These are phyloP conservation scores for Stigmatopora nigra DNA, from an alignment of 2,113 vertebrate genomes.

Conservation along the genomic window DNA sequence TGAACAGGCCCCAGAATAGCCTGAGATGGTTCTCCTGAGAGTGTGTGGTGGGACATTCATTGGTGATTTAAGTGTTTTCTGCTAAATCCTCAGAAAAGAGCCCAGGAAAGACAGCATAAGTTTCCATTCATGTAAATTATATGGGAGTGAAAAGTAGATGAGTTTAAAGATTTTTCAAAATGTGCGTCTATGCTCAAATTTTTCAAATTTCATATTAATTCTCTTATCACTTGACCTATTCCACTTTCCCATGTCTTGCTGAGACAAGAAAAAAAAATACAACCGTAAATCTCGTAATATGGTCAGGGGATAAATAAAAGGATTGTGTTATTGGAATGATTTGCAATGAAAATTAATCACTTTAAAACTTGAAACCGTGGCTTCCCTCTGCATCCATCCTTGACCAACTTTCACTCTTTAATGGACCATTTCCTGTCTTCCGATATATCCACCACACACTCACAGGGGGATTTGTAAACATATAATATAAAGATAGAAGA, in stretches of 20 bases:
- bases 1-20: slow-evolving; percentile 17
- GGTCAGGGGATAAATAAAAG: no score
- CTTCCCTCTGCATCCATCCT: slow-evolving; percentile 39
- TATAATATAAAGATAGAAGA: slow-evolving; percentile 45
- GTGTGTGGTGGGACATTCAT: slow-evolving; percentile 14
- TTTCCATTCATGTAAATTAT: slow-evolving; percentile 63
- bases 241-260: no score
- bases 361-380: slow-evolving; percentile 29
- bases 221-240: no score
- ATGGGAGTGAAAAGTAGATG: slow-evolving; percentile 52
- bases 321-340: no score
- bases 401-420: slow-evolving; percentile 57
- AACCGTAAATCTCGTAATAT: no score
- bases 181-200: slow-evolving; percentile 6
- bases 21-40: slow-evolving; percentile 18
- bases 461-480: slow-evolving; percentile 44
- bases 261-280: no score
- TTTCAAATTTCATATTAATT: not conserved
- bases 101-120: slow-evolving; percentile 53
- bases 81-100: slow-evolving; percentile 17
- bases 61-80: slow-evolving; percentile 13
- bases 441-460: slow-evolving; percentile 35
- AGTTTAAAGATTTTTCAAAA: slow-evolving; percentile 36
- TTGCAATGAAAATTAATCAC: no score
- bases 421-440: slow-evolving; percentile 67